A percentile compares a stretch with the other conserved stretches of the same genome.
Conservation (phyloP, 2,113 vertebrate genomes). For the Isurus oxyrinchus region DNA sequence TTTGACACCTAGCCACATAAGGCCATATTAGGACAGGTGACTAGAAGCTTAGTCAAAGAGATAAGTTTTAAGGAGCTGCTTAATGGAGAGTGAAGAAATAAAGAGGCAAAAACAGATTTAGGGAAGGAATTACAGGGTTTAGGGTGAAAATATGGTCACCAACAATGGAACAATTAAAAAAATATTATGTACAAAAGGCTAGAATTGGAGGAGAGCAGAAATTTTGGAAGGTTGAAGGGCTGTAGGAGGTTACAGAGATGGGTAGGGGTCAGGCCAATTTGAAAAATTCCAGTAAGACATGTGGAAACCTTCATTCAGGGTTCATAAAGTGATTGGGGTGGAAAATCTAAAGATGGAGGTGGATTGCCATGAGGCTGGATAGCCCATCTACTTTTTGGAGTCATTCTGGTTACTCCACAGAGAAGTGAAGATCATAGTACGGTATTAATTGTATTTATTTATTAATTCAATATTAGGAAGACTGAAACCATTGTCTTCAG, state of each 20-base stretch:
- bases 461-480: too few relatives aligned
- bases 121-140: background rate
- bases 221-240: background rate
- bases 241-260: background rate
- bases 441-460: background rate
- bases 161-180: background rate
- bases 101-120: background rate
- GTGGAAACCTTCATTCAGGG: background rate
- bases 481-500: too few relatives aligned
- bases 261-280: background rate
- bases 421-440: background rate
- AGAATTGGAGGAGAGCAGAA: background rate
- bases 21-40: background rate
- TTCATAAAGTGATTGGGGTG: background rate
- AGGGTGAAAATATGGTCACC: background rate
- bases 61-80: background rate
- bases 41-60: background rate
- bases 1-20: too few relatives aligned
- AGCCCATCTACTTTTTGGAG: background rate
- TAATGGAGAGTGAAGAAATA: background rate
- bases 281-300: background rate
- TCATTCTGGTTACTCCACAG: background rate
- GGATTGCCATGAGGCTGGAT: background rate
- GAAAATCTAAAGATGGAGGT: background rate
- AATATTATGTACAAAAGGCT: background rate